Evolutionary conservation across 2,113 vertebrate species (phyloP), one percentile per base, ranked within the genome.

Genomic region (Poicephalus gulielmi): DNA sequence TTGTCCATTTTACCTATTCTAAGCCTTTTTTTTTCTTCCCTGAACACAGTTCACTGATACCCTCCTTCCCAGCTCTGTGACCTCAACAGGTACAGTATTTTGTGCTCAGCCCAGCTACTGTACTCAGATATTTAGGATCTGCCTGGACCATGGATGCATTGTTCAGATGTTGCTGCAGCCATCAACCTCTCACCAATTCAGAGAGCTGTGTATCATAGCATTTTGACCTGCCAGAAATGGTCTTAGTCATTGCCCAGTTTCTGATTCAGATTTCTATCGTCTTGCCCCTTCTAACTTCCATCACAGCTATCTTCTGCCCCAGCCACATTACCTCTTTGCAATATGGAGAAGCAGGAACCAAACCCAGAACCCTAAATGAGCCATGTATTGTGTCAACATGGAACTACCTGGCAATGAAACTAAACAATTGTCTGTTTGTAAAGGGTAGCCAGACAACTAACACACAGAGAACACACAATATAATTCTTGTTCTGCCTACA

Each of bases 401-500:
- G 44, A 81, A 79, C 31, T 66, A 31, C 67, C 39, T 60, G 76
- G 43, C 30, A 78, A 43, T n/a, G 25, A 82, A 57, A 73, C 31
- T 69, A 79, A 86, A 89, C 41, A 57, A 57, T 16, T 47, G 5
- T 14, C 30, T 75, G 64, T 83, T 82, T 88, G 59, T 62, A 81
- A 94, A 93, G 46, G 57, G 64, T 78, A 96, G 63, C 60, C 47
- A 91, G 55, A 84, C 0, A 0, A 92, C 68, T 79, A 91, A 91
- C 82, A 68, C 46, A 64, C 44, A 44, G 81, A 92, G 66, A 92
- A 82, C 5, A 5, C 52, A 81, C 44, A 76, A 5, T 89, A 50
- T 44, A 82, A 87, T 66, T 80, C 64, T 39, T 17, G 25, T 82
- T 94, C 91, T 95, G 86, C 90, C 93, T 94, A 78, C 67, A 93